These are phyloP conservation scores for Lordiphosa andalusiaca DNA, from an alignment of 2,888 invertebrate genomes.

Conservation along the genomic window DNA sequence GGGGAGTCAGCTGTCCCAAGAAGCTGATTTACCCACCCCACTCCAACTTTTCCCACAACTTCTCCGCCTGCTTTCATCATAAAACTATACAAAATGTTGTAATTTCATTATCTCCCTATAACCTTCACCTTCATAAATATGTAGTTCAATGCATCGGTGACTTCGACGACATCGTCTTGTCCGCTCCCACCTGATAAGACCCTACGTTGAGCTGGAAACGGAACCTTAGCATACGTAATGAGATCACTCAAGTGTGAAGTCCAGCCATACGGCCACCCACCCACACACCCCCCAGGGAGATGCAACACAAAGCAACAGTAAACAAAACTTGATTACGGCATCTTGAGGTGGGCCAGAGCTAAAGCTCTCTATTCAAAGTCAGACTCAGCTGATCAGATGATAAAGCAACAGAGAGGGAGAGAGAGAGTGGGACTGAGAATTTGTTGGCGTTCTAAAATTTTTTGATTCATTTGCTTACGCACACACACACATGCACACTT, in stretches of 20 bases:
- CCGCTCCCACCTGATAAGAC: slow-evolving; percentile 3
- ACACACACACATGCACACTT: slow-evolving; percentile 38
- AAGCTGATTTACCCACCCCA: too few relatives aligned
- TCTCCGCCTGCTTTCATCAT: too few relatives aligned
- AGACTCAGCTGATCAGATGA: slow-evolving; percentile 6
- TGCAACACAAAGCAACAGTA: slow-evolving; percentile 2
- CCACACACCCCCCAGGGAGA: slow-evolving; percentile 1
- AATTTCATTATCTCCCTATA: background rate
- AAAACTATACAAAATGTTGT: too few relatives aligned
- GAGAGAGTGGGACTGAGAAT: slow-evolving; percentile 33
- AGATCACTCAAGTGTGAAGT: slow-evolving; percentile 12
- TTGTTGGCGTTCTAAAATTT: slow-evolving; percentile 59
- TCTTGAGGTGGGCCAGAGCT: slow-evolving; percentile 9
- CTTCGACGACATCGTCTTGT: background rate
- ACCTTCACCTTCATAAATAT: slow-evolving; percentile 1
- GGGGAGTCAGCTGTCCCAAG: too few relatives aligned
- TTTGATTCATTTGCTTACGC: slow-evolving; percentile 58
- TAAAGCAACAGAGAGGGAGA: background rate
- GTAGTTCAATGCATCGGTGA: slow-evolving; percentile 1
- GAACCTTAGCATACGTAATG: slow-evolving; percentile 9
- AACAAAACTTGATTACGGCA: slow-evolving; percentile 8
- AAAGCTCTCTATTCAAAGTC: slow-evolving; percentile 13
- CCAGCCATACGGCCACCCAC: background rate
- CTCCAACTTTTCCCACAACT: too few relatives aligned
- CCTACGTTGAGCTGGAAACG: too few relatives aligned